phyloP scores from a whole-genome alignment of 2,888 invertebrate genomes.

The Melanostoma mellinum region DNA sequence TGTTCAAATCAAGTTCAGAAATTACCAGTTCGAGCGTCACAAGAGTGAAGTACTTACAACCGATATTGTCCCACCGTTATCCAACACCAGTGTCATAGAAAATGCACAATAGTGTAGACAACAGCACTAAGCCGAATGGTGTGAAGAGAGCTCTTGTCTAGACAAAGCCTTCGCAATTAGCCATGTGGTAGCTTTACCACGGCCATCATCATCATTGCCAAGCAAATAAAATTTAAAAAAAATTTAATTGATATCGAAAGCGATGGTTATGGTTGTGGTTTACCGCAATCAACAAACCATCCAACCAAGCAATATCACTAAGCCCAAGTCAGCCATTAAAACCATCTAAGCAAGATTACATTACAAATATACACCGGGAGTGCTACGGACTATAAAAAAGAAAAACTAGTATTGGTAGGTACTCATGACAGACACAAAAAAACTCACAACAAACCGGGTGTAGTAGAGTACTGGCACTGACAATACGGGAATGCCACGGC shows the following conservation, averaged over 20 bases:
- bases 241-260: conserved; percentile 41
- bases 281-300: conserved; percentile 55
- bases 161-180: conserved; percentile 60
- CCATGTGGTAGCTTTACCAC: conserved; percentile 50
- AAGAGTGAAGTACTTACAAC: conserved; percentile 10
- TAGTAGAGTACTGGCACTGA: conserved; percentile 20
- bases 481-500: conserved; percentile 24
- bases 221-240: not conserved
- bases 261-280: conserved; percentile 28
- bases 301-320: conserved; percentile 21
- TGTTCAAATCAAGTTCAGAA: conserved; percentile 29
- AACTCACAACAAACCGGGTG: not conserved
- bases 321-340: conserved; percentile 39
- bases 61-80: conserved; percentile 6
- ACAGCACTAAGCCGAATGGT: conserved; percentile 17
- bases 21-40: not conserved
- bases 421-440: conserved; percentile 20
- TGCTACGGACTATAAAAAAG: conserved; percentile 5
- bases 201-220: conserved; percentile 22
- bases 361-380: conserved; percentile 10
- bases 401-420: conserved; percentile 20
- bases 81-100: conserved; percentile 1
- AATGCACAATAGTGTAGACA: conserved; percentile 28
- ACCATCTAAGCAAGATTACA: conserved; percentile 37
- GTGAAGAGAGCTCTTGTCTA: conserved; percentile 40